Base-by-base conservation (phyloP, 2,797 vertebrate genomes). In the Acrocephalus scirpaceus region DNA sequence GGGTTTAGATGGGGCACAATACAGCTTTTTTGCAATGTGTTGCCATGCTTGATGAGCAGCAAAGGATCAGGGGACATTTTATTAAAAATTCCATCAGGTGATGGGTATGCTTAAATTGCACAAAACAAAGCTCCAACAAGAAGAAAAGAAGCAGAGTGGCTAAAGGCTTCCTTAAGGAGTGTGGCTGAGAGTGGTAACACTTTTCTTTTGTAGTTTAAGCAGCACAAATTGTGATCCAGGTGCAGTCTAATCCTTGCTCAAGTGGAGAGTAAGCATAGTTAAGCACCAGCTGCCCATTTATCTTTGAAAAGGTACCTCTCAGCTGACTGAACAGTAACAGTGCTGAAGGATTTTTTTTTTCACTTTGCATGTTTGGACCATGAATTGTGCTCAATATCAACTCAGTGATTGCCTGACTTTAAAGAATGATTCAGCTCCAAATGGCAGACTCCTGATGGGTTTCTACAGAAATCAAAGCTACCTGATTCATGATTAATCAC, bases 391-490 rank as follows among this genome's bases (percentile, higher is more conserved):
- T 85, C 45, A 30, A 5, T 40, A 91, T 32, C 86, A 92, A 42
- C 29, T 61, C 57, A 12, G 45, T 80, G 62, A 58, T 44, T 87
- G 54, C 32, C 50, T 83, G 86, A 77, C 69, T 76, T 91, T 54
- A 77, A 30, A 83, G 62, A 88, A 77, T 66, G 78, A 91, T 88
- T 96, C 89, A 92, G 36, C 72, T 89, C 53, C 53, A 90, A 92
- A 91, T 62, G 40, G 65, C 71, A 64, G 64, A 26, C n/a, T 88
- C 40, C 67, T 85, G 60, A 53, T 38, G 56, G 51, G 60, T 82
- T 60, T 64, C 66, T 60, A 38, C 50, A 58, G 69, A 78, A 95
- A 88, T 64, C n/a, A 58, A 77, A 86, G 36, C 61, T 83, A 53
- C 26, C 16, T 78, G 83, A 74, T 74, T 91, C 34, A 47, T 85